phyloP scores from a whole-genome alignment of 2,797 vertebrate genomes.

The Enteromius afrohamiltoni region DNA sequence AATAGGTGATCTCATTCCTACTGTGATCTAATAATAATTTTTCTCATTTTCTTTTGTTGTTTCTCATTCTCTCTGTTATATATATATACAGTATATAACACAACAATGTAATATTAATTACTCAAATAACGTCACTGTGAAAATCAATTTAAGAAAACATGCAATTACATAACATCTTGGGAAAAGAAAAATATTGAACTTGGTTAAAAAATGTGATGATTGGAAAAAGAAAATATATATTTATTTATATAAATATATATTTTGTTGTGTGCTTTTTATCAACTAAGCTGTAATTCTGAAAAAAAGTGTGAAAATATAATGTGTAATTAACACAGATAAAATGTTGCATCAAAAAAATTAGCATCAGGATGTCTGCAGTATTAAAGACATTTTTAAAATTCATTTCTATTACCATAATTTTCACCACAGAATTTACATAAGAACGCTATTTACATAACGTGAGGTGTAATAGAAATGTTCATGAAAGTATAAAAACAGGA shows the following conservation, averaged over 20 bases:
- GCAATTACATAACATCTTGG: background rate
- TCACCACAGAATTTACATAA: too few species aligned
- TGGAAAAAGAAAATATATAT: too few species aligned
- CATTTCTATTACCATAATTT: too few species aligned
- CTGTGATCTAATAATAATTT: background rate
- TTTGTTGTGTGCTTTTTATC: background rate
- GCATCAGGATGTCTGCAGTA: too few species aligned
- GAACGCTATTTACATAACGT: too few species aligned
- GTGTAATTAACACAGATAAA: too few species aligned
- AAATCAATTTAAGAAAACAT: background rate
- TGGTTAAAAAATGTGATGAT: background rate
- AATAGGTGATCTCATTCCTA: constrained; percentile 13
- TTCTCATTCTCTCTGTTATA: background rate
- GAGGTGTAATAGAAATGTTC: too few species aligned
- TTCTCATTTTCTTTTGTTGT: background rate
- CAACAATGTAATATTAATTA: background rate
- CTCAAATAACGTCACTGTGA: background rate
- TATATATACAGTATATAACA: constrained; percentile 1
- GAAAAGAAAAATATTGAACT: background rate
- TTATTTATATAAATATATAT: too few species aligned
- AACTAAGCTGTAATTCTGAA: background rate
- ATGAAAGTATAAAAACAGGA: background rate
- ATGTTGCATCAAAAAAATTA: too few species aligned
- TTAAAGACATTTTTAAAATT: too few species aligned
- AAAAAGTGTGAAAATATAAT: too few species aligned